Base-by-base conservation (phyloP, 2,888 invertebrate genomes). In the Chromoteleia sp. region DNA sequence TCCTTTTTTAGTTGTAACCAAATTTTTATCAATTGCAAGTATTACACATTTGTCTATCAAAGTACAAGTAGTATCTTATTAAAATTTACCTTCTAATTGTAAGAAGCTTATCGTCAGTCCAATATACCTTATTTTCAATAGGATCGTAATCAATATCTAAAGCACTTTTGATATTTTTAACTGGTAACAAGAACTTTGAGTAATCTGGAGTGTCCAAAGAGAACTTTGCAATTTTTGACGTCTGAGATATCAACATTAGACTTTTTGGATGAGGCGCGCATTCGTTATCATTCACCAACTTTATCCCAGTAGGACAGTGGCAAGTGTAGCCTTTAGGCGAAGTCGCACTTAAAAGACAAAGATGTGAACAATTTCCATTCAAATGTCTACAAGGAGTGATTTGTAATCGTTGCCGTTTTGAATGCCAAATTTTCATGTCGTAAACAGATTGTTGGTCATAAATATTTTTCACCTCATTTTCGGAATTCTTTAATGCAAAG, bases 101-200 rank as follows among this genome's bases (percentile, higher is more conserved):
- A 84, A 94, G 94, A 0, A 94, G 93, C 92, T 96, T 95, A 90
- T 97, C 97, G 89, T 98, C 98, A 0, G 97, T 96, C 98, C 98
- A 98, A 88, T 97, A 98, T 67, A 98, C 94, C 89, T 94, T 95
- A 84, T 95, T 95, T 17, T 96, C 95, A 8, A 96, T 94, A 0
- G 97, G 96, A 92, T 98, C 98, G 90, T 96, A 98, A 89, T 98
- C 98, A 0, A 98, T 95, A 1, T 97, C 96, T 74, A 97, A 95
- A 0, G 97, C 96, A 89, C 97, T 95, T 87, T 96, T 96, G n/a
- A 98, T 94, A 73, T 94, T 95, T 21, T 94, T 94, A 30, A 97
- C 90, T 0, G 96, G 95, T 74, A 96, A 84, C 0, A 94, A 93
- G 75, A 94, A 94, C 17, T 94, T 93, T 0, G 97, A 97, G 88